These are phyloP conservation scores for Psophia crepitans DNA, from an alignment of 2,113 vertebrate species.

Conservation along the genomic window DNA sequence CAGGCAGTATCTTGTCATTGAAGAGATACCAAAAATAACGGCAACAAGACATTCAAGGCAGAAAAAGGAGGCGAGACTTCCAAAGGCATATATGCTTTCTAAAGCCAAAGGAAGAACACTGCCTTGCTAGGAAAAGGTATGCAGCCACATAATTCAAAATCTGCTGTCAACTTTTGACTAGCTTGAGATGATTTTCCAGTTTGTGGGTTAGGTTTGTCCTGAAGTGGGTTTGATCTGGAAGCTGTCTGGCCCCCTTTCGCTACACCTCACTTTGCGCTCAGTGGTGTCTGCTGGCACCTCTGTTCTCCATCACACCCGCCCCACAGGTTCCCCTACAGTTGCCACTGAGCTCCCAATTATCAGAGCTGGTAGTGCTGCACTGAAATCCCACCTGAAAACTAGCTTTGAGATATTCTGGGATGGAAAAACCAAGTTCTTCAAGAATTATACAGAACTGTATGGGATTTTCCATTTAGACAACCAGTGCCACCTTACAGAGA, in stretches of 20 bases:
- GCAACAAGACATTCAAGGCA: neutral
- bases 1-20: neutral
- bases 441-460: neutral
- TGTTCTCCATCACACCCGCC: neutral
- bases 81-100: neutral
- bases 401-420: neutral
- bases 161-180: neutral
- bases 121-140: neutral
- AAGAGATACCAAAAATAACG: neutral
- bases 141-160: neutral
- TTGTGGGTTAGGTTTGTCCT: neutral
- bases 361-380: neutral
- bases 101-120: neutral
- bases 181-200: neutral
- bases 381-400: neutral
- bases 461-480: neutral
- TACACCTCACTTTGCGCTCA: neutral
- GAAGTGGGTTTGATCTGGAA: neutral
- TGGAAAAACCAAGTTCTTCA: neutral
- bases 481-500: neutral
- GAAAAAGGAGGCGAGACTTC: neutral
- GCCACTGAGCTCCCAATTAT: neutral
- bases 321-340: accelerated
- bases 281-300: neutral
- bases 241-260: neutral